Evolutionary conservation across 2,797 vertebrate species (phyloP), one percentile per base, ranked within the genome.

Genomic region (Heliangelus exortis): DNA sequence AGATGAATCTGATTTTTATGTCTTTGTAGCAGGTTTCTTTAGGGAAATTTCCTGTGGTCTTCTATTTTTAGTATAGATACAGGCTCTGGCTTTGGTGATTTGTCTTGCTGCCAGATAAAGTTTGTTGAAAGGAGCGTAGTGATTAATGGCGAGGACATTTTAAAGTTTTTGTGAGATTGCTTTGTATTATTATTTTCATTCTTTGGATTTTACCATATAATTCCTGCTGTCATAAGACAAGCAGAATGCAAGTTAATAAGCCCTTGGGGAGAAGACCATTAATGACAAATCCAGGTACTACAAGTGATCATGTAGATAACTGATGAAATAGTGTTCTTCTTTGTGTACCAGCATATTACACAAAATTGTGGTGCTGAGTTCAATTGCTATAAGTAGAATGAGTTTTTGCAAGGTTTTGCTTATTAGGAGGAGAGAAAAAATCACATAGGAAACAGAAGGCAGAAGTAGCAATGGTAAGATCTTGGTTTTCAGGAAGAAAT

Each of bases 211-310:
- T 83, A 34, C 73, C 20, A 5, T 13, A 47, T 80, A 68, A 39
- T 87, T 72, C 69, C 55, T 88, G 63, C 26, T 86, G 54, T 90
- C 91, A 85, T 66, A 86, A 91, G 93, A 81, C 88, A 95, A 93
- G 82, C 25, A 0, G 15, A 71, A 1, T 86, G 87, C 78, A 79
- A 86, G 79, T 96, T 86, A 88, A 93, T 85, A 58, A 93, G 83
- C 55, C 21, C 66, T 78, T 73, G 51, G 68, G 79, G 55, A 91
- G 61, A 91, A 39, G 86, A 20, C 47, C 54, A 59, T 68, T 90
- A 81, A 61, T 84, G 85, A 86, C 0, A 0, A 93, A 71, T 57
- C 22, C 69, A 84, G 82, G 84, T 94, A 67, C 68, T 78, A 58
- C 73, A 65, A 83, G 55, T 1, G 1, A 43, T 93, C 8, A 0